Percentiles rank a stretch among this genome's conserved stretches.
phyloP scores from a whole-genome alignment of 2,797 vertebrate genomes.

The Amphiprion clarkii region DNA sequence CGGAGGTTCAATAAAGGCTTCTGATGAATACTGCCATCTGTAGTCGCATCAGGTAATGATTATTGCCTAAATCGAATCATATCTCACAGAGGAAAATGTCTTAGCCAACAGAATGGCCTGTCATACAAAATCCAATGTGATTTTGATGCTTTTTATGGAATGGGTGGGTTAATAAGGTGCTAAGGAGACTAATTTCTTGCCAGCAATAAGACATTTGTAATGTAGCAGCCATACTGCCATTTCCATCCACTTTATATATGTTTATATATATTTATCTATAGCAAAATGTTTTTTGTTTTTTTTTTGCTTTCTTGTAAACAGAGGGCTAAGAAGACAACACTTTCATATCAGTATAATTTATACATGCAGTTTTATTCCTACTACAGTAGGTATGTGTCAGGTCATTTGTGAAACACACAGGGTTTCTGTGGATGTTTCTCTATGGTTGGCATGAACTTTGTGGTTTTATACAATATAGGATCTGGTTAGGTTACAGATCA shows the following conservation, averaged over 20 bases:
- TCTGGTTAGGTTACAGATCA: no score
- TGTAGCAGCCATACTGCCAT: neutral
- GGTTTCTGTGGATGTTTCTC: no score
- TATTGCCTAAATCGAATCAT: constrained; percentile 32
- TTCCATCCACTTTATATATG: no score
- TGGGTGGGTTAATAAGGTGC: constrained; percentile 13
- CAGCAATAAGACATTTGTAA: neutral
- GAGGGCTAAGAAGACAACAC: no score
- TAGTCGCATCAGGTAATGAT: constrained; percentile 27
- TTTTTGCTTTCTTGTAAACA: no score
- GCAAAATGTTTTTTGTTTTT: no score
- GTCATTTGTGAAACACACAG: no score
- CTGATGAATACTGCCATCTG: constrained; percentile 35
- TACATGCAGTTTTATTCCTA: no score
- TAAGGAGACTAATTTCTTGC: constrained; percentile 1
- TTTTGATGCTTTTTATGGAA: constrained; percentile 19
- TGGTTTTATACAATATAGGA: no score
- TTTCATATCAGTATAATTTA: no score
- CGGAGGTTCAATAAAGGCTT: constrained; percentile 22
- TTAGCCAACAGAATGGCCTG: constrained; percentile 12
- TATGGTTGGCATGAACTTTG: no score
- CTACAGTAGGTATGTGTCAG: no score
- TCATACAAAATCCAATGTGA: constrained; percentile 20
- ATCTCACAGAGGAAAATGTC: constrained; percentile 2
- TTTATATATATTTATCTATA: neutral